A percentile compares a stretch with the other conserved stretches of the same genome.
phyloP scores from a whole-genome alignment of 2,797 vertebrate species.

The Pogoniulus pusillus region DNA sequence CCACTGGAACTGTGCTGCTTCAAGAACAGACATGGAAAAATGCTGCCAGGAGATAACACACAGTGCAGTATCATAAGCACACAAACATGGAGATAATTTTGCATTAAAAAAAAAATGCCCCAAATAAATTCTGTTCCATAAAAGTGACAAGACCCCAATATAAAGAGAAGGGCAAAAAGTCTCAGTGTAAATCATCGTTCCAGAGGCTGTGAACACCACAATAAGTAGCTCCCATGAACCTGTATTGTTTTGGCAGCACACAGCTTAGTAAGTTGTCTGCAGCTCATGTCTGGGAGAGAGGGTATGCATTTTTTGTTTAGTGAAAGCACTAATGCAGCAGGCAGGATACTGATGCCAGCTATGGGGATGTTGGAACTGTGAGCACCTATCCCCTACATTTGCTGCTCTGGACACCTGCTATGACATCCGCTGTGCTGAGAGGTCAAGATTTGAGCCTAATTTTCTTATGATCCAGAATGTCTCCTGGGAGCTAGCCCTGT shows the following conservation, averaged over 20 bases:
- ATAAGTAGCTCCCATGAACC: neutral
- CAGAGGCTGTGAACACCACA: neutral
- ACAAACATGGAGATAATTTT: constrained; percentile 40
- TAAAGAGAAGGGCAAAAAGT: constrained; percentile 30
- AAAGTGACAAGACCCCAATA: constrained; percentile 63
- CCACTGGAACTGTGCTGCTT: neutral
- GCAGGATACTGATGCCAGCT: neutral
- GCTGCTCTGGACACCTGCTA: neutral
- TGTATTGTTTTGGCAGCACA: neutral
- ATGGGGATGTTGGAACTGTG: neutral
- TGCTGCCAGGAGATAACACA: constrained; percentile 38
- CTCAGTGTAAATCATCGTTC: constrained; percentile 12
- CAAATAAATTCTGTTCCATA: constrained; percentile 66
- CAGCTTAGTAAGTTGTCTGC: neutral
- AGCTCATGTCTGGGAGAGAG: neutral
- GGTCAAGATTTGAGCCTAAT: neutral
- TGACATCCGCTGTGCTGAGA: neutral
- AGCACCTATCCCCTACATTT: neutral
- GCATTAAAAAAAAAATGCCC: neutral
- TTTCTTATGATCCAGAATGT: neutral
- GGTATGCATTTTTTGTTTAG: neutral
- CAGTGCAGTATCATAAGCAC: constrained; percentile 1
- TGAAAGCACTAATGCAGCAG: neutral
- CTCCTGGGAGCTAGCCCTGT: neutral
- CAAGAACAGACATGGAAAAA: neutral